Conservation (phyloP, 2,888 invertebrate genomes). For the Zygaena filipendulae region DNA sequence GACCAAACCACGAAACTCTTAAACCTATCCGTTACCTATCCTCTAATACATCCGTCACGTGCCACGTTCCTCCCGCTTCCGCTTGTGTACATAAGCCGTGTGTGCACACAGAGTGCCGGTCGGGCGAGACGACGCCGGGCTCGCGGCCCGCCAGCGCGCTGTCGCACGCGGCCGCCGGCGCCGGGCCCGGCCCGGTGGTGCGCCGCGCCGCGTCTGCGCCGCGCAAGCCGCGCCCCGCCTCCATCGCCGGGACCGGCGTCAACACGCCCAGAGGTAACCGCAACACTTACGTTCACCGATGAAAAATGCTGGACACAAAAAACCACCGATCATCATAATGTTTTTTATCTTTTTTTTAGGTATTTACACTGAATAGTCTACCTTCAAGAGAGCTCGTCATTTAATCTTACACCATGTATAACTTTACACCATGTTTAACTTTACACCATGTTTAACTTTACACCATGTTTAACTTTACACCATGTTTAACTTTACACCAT, state of each 20-base stretch:
- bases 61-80: constrained; percentile 2
- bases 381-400: too few relatives aligned
- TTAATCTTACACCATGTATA: too few relatives aligned
- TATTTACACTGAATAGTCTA: too few relatives aligned
- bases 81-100: constrained; percentile 18
- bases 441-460: too few relatives aligned
- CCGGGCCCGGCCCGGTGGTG: constrained; percentile 63
- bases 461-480: too few relatives aligned
- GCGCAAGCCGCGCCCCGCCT: constrained; percentile 81
- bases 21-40: too few relatives aligned
- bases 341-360: too few relatives aligned
- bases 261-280: constrained; percentile 62
- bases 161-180: constrained; percentile 69
- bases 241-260: constrained; percentile 87
- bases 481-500: too few relatives aligned
- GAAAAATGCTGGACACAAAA: constrained; percentile 9
- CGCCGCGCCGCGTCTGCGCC: constrained; percentile 74
- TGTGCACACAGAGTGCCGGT: constrained; percentile 69
- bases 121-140: constrained; percentile 79
- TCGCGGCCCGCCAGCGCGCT: constrained; percentile 90
- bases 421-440: too few relatives aligned
- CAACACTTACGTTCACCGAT: constrained; percentile 9
- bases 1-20: too few relatives aligned
- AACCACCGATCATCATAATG: too few relatives aligned
- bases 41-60: constrained; percentile 4